phyloP scores from a whole-genome alignment of 2,113 vertebrate species.

The Panthera leo region DNA sequence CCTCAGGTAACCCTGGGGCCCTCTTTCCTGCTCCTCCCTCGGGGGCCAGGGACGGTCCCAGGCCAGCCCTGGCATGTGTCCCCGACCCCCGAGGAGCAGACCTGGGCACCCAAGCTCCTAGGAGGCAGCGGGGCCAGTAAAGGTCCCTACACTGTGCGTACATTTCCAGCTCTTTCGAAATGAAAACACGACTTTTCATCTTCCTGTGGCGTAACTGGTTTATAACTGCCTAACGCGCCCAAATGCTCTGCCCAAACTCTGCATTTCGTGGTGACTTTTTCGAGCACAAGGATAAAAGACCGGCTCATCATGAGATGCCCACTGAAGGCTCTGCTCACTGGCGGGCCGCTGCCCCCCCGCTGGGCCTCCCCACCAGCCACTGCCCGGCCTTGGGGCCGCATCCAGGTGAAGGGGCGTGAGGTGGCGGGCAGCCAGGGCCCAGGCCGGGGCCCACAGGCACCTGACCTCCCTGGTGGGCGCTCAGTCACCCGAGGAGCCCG shows the following conservation, averaged over 20 bases:
- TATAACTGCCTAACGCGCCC: fast-evolving
- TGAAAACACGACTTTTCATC: not conserved
- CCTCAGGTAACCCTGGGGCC: fast-evolving
- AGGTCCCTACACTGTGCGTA: fast-evolving
- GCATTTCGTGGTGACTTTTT: fast-evolving
- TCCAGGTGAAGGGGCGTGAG: not conserved
- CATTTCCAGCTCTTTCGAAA: not conserved
- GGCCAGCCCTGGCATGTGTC: not conserved
- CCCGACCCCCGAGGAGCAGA: no score
- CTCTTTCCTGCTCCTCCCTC: not conserved
- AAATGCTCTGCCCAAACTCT: fast-evolving
- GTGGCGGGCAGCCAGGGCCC: not conserved
- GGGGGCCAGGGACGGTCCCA: not conserved
- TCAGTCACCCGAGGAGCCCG: fast-evolving
- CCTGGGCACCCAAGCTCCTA: not conserved
- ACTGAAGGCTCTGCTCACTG: fast-evolving
- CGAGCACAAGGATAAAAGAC: fast-evolving
- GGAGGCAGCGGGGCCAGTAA: fast-evolving
- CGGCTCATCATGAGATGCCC: not conserved
- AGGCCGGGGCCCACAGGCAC: not conserved
- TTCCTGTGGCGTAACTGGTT: fast-evolving
- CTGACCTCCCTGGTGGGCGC: not conserved
- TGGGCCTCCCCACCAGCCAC: not conserved
- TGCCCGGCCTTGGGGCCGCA: fast-evolving
- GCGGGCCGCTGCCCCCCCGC: not conserved